phyloP scores from a whole-genome alignment of 1,140 invertebrate species.

The Tetragonula clypearis region DNA sequence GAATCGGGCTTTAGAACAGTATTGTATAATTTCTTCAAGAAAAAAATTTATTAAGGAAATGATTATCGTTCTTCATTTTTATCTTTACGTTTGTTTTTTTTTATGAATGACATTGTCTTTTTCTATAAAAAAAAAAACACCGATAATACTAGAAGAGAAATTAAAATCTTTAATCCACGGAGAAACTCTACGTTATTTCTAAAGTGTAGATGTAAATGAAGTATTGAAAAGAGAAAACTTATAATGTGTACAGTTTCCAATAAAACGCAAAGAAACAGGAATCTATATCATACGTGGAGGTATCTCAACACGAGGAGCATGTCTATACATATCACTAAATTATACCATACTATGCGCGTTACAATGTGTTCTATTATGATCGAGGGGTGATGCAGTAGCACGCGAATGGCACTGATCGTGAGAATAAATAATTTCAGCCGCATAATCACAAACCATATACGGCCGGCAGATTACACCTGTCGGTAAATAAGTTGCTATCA shows the following conservation, averaged over 20 bases:
- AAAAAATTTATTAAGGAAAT: no score
- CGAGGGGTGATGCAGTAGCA: background rate
- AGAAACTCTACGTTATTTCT: background rate
- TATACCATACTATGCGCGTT: background rate
- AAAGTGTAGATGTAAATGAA: background rate
- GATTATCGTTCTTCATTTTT: no score
- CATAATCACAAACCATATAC: slow-evolving; percentile 5
- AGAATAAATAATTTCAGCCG: slow-evolving; percentile 12
- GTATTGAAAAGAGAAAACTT: background rate
- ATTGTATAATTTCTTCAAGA: background rate
- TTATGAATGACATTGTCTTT: no score
- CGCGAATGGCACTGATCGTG: background rate
- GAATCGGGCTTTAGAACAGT: background rate
- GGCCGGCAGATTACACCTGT: background rate
- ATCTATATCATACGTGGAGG: background rate
- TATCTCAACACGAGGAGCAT: background rate
- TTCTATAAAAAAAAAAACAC: no score
- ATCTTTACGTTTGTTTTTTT: no score
- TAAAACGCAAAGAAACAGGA: background rate
- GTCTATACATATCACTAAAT: background rate
- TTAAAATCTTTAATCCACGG: no score
- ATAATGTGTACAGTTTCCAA: background rate
- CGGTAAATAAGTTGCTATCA: background rate
- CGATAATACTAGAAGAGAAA: no score
- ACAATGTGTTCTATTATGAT: background rate